Conservation (phyloP, 2,888 invertebrate species). For the Callyntrura guangdongensis region DNA sequence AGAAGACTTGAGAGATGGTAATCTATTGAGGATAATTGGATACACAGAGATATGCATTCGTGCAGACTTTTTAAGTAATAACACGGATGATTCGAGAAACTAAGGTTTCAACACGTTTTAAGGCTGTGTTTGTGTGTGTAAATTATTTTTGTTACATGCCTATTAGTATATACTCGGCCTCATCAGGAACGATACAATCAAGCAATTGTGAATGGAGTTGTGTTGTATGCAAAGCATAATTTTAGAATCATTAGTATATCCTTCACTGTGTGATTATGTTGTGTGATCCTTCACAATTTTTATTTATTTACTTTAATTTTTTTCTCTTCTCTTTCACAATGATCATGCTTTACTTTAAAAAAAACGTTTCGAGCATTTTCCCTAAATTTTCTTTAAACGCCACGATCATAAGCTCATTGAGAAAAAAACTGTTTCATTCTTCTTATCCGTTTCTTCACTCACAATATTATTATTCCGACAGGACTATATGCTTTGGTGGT, state of each 20-base stretch:
- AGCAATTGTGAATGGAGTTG: conserved; percentile 11
- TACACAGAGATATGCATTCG: neutral
- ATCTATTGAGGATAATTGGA: neutral
- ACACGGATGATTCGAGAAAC: conserved; percentile 49
- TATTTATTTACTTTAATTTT: conserved; percentile 43
- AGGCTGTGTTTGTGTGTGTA: neutral
- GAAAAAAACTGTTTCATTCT: neutral
- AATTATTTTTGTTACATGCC: neutral
- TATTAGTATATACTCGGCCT: neutral
- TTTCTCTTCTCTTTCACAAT: neutral
- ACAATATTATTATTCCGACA: conserved; percentile 1
- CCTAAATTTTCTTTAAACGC: conserved; percentile 28
- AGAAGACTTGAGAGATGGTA: conserved; percentile 1
- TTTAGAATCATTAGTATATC: conserved; percentile 45
- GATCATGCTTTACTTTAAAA: conserved; percentile 49
- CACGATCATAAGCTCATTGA: neutral
- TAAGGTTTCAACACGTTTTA: conserved; percentile 44
- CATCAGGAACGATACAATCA: conserved; percentile 37
- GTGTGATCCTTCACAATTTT: conserved; percentile 4
- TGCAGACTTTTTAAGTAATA: conserved; percentile 28
- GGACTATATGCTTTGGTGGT: conserved; percentile 36
- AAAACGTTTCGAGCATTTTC: conserved; percentile 10
- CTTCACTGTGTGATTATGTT: conserved; percentile 42
- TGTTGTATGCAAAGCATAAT: conserved; percentile 35
- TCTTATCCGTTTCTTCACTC: conserved; percentile 7